Evolutionary conservation across 2,797 vertebrate species (phyloP).

Genomic region (Alouatta caraya): DNA sequence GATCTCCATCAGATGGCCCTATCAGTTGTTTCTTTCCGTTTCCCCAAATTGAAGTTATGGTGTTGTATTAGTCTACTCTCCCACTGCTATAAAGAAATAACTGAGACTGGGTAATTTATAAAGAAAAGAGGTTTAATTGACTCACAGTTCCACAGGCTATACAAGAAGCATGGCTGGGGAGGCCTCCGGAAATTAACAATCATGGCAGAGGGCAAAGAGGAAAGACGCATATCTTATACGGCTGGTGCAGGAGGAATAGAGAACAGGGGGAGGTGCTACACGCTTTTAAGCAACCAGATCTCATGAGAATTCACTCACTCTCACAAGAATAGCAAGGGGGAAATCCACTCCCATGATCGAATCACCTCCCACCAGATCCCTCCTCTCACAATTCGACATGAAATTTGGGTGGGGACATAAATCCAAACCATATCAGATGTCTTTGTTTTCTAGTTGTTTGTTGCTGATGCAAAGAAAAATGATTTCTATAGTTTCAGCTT

Average conservation of each 20-base stretch:
- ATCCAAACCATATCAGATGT: neutral
- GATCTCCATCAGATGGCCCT: neutral
- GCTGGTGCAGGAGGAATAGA: neutral
- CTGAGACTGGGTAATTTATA: neutral
- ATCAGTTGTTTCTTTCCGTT: neutral
- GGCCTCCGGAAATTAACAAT: neutral
- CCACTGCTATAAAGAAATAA: neutral
- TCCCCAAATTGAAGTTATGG: neutral
- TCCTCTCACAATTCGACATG: neutral
- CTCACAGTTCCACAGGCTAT: neutral
- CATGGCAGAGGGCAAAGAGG: neutral
- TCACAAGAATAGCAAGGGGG: neutral
- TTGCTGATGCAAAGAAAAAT: neutral
- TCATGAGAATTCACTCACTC: neutral
- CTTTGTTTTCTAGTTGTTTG: neutral
- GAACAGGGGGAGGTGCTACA: neutral
- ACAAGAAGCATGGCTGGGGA: neutral
- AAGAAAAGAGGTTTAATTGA: neutral
- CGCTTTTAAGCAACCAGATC: neutral
- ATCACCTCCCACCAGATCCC: neutral
- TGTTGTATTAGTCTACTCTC: neutral
- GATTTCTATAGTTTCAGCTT: neutral
- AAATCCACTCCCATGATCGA: neutral
- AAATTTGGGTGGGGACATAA: neutral
- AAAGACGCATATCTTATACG: neutral